phyloP scores from a whole-genome alignment of 2,113 vertebrate species.

The Stigmatopora nigra region DNA sequence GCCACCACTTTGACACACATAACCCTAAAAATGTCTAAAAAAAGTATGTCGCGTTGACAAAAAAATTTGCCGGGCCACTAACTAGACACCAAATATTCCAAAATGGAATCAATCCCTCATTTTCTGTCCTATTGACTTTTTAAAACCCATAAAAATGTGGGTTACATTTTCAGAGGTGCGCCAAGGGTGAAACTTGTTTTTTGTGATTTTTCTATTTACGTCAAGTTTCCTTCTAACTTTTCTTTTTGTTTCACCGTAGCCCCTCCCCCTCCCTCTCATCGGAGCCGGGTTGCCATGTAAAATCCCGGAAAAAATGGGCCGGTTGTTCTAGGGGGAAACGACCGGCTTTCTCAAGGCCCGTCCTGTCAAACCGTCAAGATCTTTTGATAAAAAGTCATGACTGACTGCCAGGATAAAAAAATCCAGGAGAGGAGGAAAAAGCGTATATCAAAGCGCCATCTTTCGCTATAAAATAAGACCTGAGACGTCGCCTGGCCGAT shows the following conservation, averaged over 20 bases:
- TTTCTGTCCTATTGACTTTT: slow-evolving; percentile 44
- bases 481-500: slow-evolving; percentile 39
- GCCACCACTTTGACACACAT: too few relatives aligned
- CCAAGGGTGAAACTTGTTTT: slow-evolving; percentile 37
- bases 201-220: slow-evolving; percentile 5
- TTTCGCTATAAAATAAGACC: slow-evolving; percentile 34
- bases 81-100: neutral
- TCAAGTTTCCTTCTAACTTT: slow-evolving; percentile 53
- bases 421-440: slow-evolving; percentile 21
- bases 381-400: slow-evolving; percentile 59
- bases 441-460: slow-evolving; percentile 3
- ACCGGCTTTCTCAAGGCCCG: slow-evolving; percentile 57
- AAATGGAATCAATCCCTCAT: slow-evolving; percentile 27
- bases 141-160: slow-evolving; percentile 62
- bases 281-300: slow-evolving; percentile 65
- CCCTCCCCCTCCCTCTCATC: slow-evolving; percentile 42
- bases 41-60: neutral
- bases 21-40: too few relatives aligned
- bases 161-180: slow-evolving; percentile 60
- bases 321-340: slow-evolving; percentile 62
- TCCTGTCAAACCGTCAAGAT: slow-evolving; percentile 69
- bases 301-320: slow-evolving; percentile 68
- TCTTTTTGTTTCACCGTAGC: slow-evolving; percentile 55
- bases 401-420: slow-evolving; percentile 23
- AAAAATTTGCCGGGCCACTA: neutral